These are phyloP conservation scores for Resseliella maxima DNA, from an alignment of 2,888 invertebrate genomes.

Conservation along the genomic window DNA sequence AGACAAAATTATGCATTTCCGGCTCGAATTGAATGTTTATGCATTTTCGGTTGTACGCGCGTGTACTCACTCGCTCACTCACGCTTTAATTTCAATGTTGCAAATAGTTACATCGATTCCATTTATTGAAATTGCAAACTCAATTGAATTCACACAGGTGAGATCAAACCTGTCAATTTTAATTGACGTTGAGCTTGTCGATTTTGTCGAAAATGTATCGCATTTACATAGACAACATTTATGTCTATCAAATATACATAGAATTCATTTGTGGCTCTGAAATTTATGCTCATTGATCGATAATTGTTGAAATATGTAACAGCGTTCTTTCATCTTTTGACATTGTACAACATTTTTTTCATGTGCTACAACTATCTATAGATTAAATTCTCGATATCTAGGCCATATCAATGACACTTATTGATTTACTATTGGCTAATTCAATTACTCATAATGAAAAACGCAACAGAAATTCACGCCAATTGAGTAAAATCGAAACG, in stretches of 20 bases:
- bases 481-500: not conserved
- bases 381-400: constrained; percentile 30
- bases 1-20: not conserved
- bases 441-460: not conserved
- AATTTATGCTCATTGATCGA: not conserved
- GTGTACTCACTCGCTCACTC: too few species aligned
- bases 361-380: not conserved
- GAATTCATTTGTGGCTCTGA: too few species aligned
- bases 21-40: not conserved
- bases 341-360: not conserved
- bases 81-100: not conserved
- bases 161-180: not conserved
- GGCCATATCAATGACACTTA: constrained; percentile 19
- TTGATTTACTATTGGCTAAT: not conserved
- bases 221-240: too few species aligned
- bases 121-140: not conserved
- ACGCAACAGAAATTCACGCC: not conserved
- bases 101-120: not conserved
- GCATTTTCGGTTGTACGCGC: not conserved
- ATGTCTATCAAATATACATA: too few species aligned
- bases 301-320: not conserved
- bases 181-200: not conserved
- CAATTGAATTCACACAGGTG: not conserved
- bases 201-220: not conserved
- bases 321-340: not conserved